A percentile compares a stretch with the other conserved stretches of the same genome.
phyloP scores from a whole-genome alignment of 2,797 vertebrate species.

The Silurus aristotelis region DNA sequence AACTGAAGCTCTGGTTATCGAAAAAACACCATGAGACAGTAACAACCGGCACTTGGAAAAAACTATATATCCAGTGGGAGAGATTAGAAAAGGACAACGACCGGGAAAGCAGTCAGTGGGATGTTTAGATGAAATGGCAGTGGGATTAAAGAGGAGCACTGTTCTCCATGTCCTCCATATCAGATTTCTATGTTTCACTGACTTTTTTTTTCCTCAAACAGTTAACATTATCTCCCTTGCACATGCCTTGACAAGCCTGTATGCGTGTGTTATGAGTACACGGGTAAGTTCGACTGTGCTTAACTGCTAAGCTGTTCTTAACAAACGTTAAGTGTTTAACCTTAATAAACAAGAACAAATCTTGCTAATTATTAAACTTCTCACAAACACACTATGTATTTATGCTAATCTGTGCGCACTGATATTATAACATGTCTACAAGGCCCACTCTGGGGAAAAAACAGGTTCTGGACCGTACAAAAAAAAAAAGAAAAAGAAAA shows the following conservation, averaged over 20 bases:
- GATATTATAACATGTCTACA: not conserved
- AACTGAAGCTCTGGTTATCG: not conserved
- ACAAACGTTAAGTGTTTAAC: slow-evolving; percentile 15
- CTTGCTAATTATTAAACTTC: slow-evolving; percentile 21
- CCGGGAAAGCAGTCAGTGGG: slow-evolving; percentile 20
- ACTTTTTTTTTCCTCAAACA: not conserved
- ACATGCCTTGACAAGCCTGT: slow-evolving; percentile 10
- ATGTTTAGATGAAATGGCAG: slow-evolving; percentile 24
- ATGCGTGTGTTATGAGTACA: not conserved
- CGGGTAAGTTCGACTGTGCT: not conserved
- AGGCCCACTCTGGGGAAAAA: not conserved
- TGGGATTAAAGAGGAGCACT: not conserved
- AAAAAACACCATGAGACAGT: slow-evolving; percentile 15
- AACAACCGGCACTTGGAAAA: not conserved
- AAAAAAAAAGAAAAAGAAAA: not conserved
- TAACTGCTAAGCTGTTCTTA: not conserved
- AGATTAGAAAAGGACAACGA: slow-evolving; percentile 24
- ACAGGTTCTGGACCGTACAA: not conserved
- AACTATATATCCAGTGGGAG: slow-evolving; percentile 13
- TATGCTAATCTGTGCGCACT: slow-evolving; percentile 11
- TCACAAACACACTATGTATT: not conserved
- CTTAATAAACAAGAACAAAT: not conserved
- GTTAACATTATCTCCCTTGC: not conserved
- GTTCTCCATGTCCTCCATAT: not conserved
- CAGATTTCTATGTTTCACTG: not conserved